phyloP scores from a whole-genome alignment of 2,888 invertebrate species.

The Tenodera sinensis region DNA sequence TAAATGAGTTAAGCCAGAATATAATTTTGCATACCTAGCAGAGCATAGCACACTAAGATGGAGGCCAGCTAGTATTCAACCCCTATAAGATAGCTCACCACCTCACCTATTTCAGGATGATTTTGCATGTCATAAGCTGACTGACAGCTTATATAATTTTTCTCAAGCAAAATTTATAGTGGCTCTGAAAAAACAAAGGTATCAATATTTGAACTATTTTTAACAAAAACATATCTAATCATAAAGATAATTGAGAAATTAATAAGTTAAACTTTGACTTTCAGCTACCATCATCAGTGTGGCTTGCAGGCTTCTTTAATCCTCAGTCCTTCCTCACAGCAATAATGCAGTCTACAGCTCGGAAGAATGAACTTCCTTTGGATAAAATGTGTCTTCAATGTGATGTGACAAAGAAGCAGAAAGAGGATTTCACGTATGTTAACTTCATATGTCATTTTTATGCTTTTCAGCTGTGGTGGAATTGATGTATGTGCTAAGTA shows the following conservation, averaged over 20 bases:
- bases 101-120: no score
- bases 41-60: no score
- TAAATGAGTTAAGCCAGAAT: no score
- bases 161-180: no score
- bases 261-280: constrained; percentile 30
- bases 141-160: no score
- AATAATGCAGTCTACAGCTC: constrained; percentile 96
- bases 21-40: no score
- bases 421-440: constrained; percentile 88
- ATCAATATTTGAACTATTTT: neutral
- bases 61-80: no score
- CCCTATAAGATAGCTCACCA: no score
- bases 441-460: neutral
- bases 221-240: neutral
- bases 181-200: no score
- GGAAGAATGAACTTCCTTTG: constrained; percentile 85
- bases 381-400: constrained; percentile 97
- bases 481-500: neutral
- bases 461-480: neutral
- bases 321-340: constrained; percentile 94
- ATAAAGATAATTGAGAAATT: neutral
- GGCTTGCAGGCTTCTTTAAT: constrained; percentile 98
- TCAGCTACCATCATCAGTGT: constrained; percentile 85
- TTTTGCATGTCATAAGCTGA: no score
- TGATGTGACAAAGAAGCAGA: constrained; percentile 94